phyloP scores from a whole-genome alignment of 2,888 invertebrate genomes.

The Cephus rjabovi region DNA sequence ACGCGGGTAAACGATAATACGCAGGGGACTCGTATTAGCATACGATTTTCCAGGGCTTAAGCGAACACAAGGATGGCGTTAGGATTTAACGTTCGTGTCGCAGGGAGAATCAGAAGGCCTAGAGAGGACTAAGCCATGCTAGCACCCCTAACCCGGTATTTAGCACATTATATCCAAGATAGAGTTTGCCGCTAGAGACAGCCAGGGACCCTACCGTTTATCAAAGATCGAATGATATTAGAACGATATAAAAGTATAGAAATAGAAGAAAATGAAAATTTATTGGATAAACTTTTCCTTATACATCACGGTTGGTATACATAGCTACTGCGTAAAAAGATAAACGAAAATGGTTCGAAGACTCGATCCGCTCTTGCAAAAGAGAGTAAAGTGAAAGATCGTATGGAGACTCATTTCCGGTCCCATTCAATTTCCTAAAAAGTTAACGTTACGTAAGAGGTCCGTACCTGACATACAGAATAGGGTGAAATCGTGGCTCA shows the following conservation, averaged over 20 bases:
- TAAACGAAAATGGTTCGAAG: not conserved
- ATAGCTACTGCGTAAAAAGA: not conserved
- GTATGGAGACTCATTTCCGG: not conserved
- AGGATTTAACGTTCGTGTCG: slow-evolving; percentile 29
- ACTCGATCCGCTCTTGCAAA: not conserved
- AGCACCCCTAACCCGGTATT: slow-evolving; percentile 18
- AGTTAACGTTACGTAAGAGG: not conserved
- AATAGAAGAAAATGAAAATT: not conserved
- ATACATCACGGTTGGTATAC: not conserved
- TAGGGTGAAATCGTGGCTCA: not conserved
- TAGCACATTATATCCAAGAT: slow-evolving; percentile 11
- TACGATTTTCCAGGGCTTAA: slow-evolving; percentile 33
- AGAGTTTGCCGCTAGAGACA: not conserved
- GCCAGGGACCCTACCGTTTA: not conserved
- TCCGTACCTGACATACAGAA: not conserved
- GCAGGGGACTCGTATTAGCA: slow-evolving; percentile 24
- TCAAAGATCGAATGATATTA: not conserved
- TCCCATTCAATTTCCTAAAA: not conserved
- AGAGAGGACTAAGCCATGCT: slow-evolving; percentile 15
- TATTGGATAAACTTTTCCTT: not conserved
- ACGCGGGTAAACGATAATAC: slow-evolving; percentile 9
- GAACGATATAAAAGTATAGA: not conserved
- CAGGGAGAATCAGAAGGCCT: slow-evolving; percentile 25
- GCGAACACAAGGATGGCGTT: slow-evolving; percentile 22
- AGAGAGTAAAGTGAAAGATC: not conserved